Percentiles rank a stretch among this genome's conserved stretches.
Evolutionary conservation across 2,888 invertebrate genomes (phyloP).

Genomic region (Xanthorhoe designata): DNA sequence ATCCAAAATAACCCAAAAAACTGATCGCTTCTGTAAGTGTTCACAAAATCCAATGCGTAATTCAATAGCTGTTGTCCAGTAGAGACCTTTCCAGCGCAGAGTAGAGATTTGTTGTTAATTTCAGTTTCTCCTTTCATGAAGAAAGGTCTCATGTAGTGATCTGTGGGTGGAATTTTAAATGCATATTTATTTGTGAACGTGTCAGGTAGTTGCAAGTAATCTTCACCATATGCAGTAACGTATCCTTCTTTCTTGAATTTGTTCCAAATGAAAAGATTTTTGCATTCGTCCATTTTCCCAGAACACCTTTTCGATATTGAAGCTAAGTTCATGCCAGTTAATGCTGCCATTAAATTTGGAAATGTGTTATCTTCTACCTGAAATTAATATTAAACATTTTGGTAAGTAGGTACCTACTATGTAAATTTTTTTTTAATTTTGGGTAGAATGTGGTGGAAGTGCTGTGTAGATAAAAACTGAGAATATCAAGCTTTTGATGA

Average conservation of each 20-base stretch:
- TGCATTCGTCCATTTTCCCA: constrained; percentile 86
- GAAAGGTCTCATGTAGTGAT: constrained; percentile 92
- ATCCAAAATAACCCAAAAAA: constrained; percentile 93
- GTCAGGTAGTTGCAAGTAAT: constrained; percentile 87
- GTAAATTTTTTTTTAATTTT: no score
- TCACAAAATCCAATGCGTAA: constrained; percentile 88
- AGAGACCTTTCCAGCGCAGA: constrained; percentile 79
- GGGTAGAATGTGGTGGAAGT: no score
- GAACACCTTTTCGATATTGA: constrained; percentile 79
- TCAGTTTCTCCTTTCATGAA: constrained; percentile 88
- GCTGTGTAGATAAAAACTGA: no score
- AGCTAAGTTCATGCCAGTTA: constrained; percentile 88
- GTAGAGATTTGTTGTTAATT: constrained; percentile 74
- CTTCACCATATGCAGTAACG: constrained; percentile 93
- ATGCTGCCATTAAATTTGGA: constrained; percentile 94
- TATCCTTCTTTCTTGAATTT: constrained; percentile 89
- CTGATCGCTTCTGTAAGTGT: constrained; percentile 85
- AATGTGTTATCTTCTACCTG: constrained; percentile 95
- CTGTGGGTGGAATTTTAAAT: constrained; percentile 90
- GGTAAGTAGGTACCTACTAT: no score
- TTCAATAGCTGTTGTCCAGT: constrained; percentile 89
- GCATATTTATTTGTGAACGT: constrained; percentile 87
- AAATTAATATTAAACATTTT: constrained; percentile 34
- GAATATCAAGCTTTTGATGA: no score
- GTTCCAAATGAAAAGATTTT: constrained; percentile 92